Conservation (phyloP, 2,888 invertebrate species). For the Rutpela maculata region DNA sequence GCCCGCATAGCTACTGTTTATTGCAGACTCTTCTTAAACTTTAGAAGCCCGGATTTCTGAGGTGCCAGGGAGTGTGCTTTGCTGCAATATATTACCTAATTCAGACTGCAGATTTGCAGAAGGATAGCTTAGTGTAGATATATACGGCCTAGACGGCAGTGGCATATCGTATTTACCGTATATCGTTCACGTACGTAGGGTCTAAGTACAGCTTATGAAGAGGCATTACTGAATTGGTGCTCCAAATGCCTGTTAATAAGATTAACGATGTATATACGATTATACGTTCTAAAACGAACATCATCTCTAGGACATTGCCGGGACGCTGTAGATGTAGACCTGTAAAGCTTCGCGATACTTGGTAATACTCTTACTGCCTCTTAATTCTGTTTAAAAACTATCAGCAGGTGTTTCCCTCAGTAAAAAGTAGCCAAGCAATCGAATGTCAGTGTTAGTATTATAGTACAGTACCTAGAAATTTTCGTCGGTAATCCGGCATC, state of each 20-base stretch:
- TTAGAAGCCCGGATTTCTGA: constrained; percentile 57
- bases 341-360: background rate
- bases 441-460: no score
- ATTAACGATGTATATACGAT: constrained; percentile 20
- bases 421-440: no score
- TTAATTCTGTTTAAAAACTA: background rate
- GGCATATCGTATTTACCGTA: constrained; percentile 46
- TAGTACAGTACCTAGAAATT: no score
- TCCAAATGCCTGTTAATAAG: constrained; percentile 29
- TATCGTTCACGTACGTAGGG: constrained; percentile 51
- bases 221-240: constrained; percentile 35
- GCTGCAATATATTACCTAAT: constrained; percentile 49
- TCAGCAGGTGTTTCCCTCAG: no score
- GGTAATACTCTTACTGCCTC: background rate
- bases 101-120: constrained; percentile 44
- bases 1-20: constrained; percentile 62
- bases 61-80: constrained; percentile 48
- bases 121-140: constrained; percentile 50
- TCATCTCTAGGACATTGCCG: constrained; percentile 11
- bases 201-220: constrained; percentile 45
- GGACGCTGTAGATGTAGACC: background rate
- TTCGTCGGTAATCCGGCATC: no score
- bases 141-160: constrained; percentile 46
- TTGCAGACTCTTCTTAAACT: constrained; percentile 55
- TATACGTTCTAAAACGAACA: background rate